Base-by-base conservation (phyloP, 1,140 invertebrate genomes). In the Solenopsis fugax region DNA sequence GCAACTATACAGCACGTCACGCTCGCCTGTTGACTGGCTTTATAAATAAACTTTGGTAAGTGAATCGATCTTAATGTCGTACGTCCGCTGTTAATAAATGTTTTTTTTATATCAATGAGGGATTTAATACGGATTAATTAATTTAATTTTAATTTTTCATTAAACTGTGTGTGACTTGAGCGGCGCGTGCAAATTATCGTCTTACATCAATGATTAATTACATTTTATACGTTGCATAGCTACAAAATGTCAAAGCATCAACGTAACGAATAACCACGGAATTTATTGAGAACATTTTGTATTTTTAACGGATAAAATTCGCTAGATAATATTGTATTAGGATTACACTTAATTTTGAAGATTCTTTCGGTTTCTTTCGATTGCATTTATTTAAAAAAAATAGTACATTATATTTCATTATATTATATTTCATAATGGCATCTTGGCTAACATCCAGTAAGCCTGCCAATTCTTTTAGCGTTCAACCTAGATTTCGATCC, bases 11-110 rank as follows among this genome's bases (percentile, higher is more conserved):
- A 12, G 41, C 12, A 24, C 21, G 13, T 56, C 41, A 56, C 5
- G 69, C 56, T 60, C 80, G 80, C 54, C 54, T 62, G n/a, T 82
- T 73, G 80, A 84, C 69, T 72, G 18, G 4, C 12, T 21, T 60
- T 84, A 84, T 75, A 84, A 84, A 84, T 84, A 84, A 41, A 60
- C 52, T 60, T 82, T 18, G 52, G 24, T 41, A 67, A 62, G 45
- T 21, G 67, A 54, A 84, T 73, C 80, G 45, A 84, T 84, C 45
- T n/a, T 54, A 65, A 13, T 21, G 69, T 13, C 54, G n/a, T 37
- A 41, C 52, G 34, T 82, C 29, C 24, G 41, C 41, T 12, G 37
- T 60, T 82, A 82, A 73, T 34, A 48, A 60, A 84, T 62, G 24
- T 37, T 41, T 45, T 48, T 41, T 24, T 48, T 56, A n/a, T 29